Evolutionary conservation across 2,888 invertebrate species (phyloP).

Genomic region (Lottia gigantea): DNA sequence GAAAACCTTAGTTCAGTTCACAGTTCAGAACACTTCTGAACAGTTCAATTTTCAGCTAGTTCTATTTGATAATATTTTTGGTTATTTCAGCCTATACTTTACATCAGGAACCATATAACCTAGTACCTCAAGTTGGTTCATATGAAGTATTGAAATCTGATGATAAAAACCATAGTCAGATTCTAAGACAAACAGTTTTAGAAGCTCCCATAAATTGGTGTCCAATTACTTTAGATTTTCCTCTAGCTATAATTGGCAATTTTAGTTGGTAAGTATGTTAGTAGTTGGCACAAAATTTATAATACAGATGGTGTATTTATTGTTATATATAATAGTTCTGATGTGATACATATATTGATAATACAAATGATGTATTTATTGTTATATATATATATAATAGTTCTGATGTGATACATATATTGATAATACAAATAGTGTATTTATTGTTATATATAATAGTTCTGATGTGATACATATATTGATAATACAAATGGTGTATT

Average conservation of each 20-base stretch:
- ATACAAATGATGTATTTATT: too few species aligned
- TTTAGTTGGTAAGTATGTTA: constrained; percentile 48
- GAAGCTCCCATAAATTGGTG: constrained; percentile 60
- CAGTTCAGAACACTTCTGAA: too few species aligned
- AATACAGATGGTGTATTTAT: too few species aligned
- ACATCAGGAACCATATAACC: constrained; percentile 51
- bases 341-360: too few species aligned
- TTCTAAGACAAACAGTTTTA: constrained; percentile 55
- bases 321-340: too few species aligned
- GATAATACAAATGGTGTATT: not conserved
- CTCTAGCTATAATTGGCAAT: constrained; percentile 57
- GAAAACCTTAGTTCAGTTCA: too few species aligned
- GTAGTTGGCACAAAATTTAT: too few species aligned
- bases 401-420: too few species aligned
- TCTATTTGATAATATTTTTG: too few species aligned
- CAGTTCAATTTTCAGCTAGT: too few species aligned
- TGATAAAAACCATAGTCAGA: constrained; percentile 34
- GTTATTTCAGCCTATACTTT: constrained; percentile 25
- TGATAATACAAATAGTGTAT: too few species aligned
- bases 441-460: constrained; percentile 32
- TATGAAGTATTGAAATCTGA: constrained; percentile 49
- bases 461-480: constrained; percentile 22
- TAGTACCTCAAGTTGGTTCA: constrained; percentile 62
- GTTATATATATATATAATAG: too few species aligned
- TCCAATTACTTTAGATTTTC: constrained; percentile 34